phyloP scores from a whole-genome alignment of 64 coral and sea anemone species.

The Acropora tenuis region DNA sequence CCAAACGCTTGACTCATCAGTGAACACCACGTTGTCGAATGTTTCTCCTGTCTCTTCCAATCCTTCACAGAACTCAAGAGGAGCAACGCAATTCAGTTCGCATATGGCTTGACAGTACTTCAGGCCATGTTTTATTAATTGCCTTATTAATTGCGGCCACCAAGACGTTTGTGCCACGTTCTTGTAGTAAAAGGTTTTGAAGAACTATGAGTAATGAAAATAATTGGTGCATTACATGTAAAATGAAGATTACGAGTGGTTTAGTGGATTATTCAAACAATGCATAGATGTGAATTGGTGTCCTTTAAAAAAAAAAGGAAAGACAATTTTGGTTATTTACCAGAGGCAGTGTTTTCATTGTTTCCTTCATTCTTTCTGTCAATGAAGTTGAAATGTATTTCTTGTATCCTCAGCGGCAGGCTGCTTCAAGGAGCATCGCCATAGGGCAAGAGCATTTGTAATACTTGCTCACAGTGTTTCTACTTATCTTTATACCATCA shows the following conservation, averaged over 20 bases:
- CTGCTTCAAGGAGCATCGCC: not conserved
- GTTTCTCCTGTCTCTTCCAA: not conserved
- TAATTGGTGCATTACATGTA: too few species aligned
- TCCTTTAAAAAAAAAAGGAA: not conserved
- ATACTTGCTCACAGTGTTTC: conserved; percentile 10
- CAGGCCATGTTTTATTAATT: not conserved
- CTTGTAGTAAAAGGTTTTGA: not conserved
- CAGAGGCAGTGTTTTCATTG: conserved; percentile 4
- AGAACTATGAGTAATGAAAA: not conserved
- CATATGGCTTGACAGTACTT: conserved; percentile 43
- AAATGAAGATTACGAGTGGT: too few species aligned
- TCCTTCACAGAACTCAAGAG: not conserved
- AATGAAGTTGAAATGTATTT: conserved; percentile 20
- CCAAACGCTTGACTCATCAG: conserved; percentile 15
- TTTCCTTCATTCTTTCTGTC: conserved; percentile 29
- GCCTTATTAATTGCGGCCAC: not conserved
- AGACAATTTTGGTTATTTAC: not conserved
- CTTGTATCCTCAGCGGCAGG: not conserved
- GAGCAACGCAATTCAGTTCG: not conserved
- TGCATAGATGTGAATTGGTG: too few species aligned
- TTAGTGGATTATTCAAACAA: too few species aligned
- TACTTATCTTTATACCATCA: conserved; percentile 7
- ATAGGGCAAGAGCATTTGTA: not conserved
- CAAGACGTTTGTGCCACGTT: not conserved
- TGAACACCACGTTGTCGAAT: conserved; percentile 29